Base-by-base conservation (phyloP, 2,888 invertebrate genomes). In the Noctua comes region DNA sequence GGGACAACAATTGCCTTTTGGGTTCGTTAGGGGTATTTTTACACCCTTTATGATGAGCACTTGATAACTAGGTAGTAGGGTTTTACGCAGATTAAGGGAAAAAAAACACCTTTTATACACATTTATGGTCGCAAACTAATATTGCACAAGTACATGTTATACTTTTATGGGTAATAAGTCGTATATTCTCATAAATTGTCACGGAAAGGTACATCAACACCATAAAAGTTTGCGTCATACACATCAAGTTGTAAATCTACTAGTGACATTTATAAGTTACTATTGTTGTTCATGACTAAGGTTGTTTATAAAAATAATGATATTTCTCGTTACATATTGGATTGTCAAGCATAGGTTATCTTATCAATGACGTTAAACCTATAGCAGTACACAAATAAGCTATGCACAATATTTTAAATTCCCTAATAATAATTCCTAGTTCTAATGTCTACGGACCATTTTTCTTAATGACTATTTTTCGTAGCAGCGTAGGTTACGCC, bases 401-500 rank as follows among this genome's bases (percentile, higher is more conserved):
- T 6, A 43, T 0, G 13, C 18, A 78, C 24, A 57, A 16, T 21
- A 46, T 36, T 21, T 5, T 59, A 13, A 77, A 7, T 16, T 11
- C 0, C 5, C 2, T 27, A 59, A 10, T 31, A n/a, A n/a, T 43
- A 21, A 10, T 40, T 27, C 21, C 0, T 3, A 24, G 3, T 62
- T 31, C 11, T n/a, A 31, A 66, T 24, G 11, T 46, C 31, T 76
- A 21, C 21, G n/a, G 1, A 43, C 1, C 0, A 31, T 24, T 31
- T 24, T 7, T 65, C 7, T 24, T 46, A 64, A 11, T 77, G 8
- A 18, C 11, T 5, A n/a, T 51, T 11, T 65, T 43, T 80, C 69
- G 31, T 71, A 81, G 73, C 48, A 62, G n/a, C 5, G 13, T 81
- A 81, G n/a, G 24, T 72, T n/a, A 46, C 48, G 10, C 13, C 76